Evolutionary conservation across 2,113 vertebrate species (phyloP), one percentile per base, ranked within the genome.

Genomic region (Zosterops pallidus): DNA sequence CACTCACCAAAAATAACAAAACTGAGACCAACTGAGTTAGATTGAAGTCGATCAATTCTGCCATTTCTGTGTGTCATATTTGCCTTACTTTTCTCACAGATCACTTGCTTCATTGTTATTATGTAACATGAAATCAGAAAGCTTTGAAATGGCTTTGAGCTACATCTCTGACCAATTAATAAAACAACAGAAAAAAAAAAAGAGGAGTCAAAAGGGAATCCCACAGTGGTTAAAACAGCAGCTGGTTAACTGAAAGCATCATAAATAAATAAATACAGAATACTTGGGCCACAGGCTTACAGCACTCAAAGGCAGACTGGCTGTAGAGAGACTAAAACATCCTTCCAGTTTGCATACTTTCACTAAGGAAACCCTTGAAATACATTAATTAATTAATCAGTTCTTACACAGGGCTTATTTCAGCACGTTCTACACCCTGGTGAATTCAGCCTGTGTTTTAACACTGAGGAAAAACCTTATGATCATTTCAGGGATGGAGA

Each of bases 221-320:
- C 44, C 39, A 79, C 12, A 56, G 59, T 33, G 35, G 56, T 26
- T 92, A 18, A 90, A 75, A 14, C 44, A 94, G 63, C 88, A 96
- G 84, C n/a, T 92, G 62, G 53, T 79, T 83, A 86, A 91, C 80
- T 41, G 57, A 90, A 90, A 75, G 70, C 56, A 86, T 46, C 85
- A 80, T 92, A 65, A 94, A 92, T 90, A 96, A 95, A 76, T 69
- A 86, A 91, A 75, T 3, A 76, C n/a, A 53, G 23, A 91, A 50
- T 4, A 47, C 16, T 82, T n/a, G 28, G 47, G 25, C 4, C 3
- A 29, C 15, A 42, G 24, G 41, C 49, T 79, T 53, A 10, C 11
- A 79, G 57, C 15, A 20, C 49, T 84, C 57, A 76, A 52, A 93
- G 74, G 69, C 18, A 80, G 42, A 71, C 21, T 3, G 25, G 44